A percentile compares a stretch with the other conserved stretches of the same genome.
phyloP scores from a whole-genome alignment of 2,797 vertebrate species.

The Bryconaethiops microstoma region DNA sequence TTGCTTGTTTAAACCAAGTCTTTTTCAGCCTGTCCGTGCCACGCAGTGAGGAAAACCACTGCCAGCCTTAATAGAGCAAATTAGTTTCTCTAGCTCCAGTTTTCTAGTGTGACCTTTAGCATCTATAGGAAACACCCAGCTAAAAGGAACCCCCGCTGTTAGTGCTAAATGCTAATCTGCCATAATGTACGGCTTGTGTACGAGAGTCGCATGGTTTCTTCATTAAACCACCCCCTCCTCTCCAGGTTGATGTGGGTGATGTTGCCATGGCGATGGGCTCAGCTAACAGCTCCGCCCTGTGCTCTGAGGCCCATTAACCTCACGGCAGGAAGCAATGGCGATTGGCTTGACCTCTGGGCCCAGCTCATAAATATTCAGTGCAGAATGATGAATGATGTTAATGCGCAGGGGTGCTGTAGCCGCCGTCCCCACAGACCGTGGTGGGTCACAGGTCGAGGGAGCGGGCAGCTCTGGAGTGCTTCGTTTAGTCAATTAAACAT shows the following conservation, averaged over 20 bases:
- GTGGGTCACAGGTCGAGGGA: constrained; percentile 42
- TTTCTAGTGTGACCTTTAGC: constrained; percentile 36
- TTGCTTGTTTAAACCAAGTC: neutral
- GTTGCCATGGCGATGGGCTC: constrained; percentile 68
- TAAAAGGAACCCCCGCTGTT: constrained; percentile 51
- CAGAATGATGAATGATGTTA: constrained; percentile 65
- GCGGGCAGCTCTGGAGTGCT: constrained; percentile 34
- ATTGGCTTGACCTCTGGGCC: constrained; percentile 56
- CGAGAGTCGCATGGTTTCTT: constrained; percentile 32
- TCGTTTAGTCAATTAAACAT: constrained; percentile 59
- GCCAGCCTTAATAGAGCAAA: neutral
- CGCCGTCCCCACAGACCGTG: constrained; percentile 25
- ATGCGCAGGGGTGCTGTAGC: constrained; percentile 45
- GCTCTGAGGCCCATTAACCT: constrained; percentile 56
- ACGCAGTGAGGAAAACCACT: too few species aligned
- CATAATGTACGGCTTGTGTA: constrained; percentile 68
- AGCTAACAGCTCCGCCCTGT: constrained; percentile 69
- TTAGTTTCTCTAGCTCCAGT: neutral
- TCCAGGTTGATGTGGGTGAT: constrained; percentile 74
- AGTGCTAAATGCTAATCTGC: constrained; percentile 77
- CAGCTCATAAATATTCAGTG: constrained; percentile 76
- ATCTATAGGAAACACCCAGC: constrained; percentile 32
- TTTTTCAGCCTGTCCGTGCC: too few species aligned
- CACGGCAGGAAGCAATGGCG: constrained; percentile 45
- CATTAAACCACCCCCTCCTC: constrained; percentile 58